A percentile compares a stretch with the other conserved stretches of the same genome.
Evolutionary conservation across 2,113 vertebrate genomes (phyloP).

Genomic region (Marcusenius ussheri): DNA sequence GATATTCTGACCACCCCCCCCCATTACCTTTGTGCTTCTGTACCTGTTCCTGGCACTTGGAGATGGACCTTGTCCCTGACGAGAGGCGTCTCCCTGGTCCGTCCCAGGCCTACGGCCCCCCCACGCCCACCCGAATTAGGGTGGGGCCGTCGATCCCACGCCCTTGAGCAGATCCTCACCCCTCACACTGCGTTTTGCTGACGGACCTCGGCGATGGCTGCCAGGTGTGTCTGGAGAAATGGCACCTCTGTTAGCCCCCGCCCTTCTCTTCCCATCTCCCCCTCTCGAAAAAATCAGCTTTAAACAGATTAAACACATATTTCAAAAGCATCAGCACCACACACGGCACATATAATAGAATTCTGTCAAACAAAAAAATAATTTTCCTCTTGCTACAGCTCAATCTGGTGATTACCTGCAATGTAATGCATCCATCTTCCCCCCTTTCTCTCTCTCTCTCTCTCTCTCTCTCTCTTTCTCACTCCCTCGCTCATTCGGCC

Average conservation of each 20-base stretch:
- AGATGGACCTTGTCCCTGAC: neutral
- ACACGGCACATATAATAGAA: neutral
- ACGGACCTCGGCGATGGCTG: neutral
- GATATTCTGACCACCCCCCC: neutral
- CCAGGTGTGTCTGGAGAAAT: neutral
- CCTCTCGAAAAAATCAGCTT: neutral
- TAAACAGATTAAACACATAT: neutral
- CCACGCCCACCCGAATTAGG: neutral
- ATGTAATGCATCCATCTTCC: conserved; percentile 8
- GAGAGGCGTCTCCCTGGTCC: neutral
- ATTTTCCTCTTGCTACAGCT: neutral
- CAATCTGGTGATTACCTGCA: neutral
- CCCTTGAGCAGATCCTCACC: neutral
- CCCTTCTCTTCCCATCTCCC: neutral
- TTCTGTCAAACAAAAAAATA: conserved; percentile 6
- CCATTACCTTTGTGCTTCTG: neutral
- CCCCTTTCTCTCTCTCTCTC: neutral
- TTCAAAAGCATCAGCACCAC: neutral
- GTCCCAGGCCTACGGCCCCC: neutral
- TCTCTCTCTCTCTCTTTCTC: neutral
- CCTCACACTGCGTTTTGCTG: neutral
- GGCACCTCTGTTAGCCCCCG: neutral
- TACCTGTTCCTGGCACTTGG: neutral
- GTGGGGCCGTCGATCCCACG: neutral
- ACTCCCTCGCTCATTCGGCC: neutral